Conservation (phyloP, 2,888 invertebrate species). For the Neelides folsomi region DNA sequence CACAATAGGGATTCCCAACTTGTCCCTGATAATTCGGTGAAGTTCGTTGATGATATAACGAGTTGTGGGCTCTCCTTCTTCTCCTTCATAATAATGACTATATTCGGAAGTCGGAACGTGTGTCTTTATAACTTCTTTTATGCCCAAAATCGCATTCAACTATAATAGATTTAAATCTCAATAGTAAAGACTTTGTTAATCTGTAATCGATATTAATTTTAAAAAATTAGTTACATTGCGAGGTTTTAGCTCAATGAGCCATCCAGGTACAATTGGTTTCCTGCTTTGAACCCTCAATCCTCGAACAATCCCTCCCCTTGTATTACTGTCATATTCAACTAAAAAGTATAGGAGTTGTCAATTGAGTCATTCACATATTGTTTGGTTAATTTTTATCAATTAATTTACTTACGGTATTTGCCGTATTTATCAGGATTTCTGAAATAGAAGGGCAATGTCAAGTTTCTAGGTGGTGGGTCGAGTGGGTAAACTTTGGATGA, state of each 20-base stretch:
- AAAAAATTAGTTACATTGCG: too few relatives aligned
- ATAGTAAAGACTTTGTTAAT: too few relatives aligned
- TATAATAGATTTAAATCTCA: too few relatives aligned
- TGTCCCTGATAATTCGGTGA: neutral
- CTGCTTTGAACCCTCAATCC: constrained; percentile 8
- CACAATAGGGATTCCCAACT: constrained; percentile 6
- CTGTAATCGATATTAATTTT: neutral
- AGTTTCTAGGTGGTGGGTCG: constrained; percentile 1
- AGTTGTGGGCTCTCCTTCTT: too few relatives aligned
- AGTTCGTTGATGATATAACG: neutral
- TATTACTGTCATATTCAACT: constrained; percentile 2
- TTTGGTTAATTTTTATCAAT: too few relatives aligned
- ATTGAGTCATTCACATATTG: neutral
- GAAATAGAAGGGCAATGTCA: neutral
- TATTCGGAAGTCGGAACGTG: neutral
- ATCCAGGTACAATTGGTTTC: constrained; percentile 17
- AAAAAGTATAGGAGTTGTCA: neutral
- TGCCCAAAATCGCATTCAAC: constrained; percentile 15
- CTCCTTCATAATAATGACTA: constrained; percentile 8
- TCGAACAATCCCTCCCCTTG: constrained; percentile 5
- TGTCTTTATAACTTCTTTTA: constrained; percentile 9
- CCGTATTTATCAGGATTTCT: neutral
- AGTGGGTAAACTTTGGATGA: neutral
- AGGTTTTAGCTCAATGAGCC: constrained; percentile 20
- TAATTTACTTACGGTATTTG: neutral